Evolutionary conservation across 2,113 vertebrate species (phyloP), one percentile per base, ranked within the genome.

Genomic region (Neolamprologus kungweensis): DNA sequence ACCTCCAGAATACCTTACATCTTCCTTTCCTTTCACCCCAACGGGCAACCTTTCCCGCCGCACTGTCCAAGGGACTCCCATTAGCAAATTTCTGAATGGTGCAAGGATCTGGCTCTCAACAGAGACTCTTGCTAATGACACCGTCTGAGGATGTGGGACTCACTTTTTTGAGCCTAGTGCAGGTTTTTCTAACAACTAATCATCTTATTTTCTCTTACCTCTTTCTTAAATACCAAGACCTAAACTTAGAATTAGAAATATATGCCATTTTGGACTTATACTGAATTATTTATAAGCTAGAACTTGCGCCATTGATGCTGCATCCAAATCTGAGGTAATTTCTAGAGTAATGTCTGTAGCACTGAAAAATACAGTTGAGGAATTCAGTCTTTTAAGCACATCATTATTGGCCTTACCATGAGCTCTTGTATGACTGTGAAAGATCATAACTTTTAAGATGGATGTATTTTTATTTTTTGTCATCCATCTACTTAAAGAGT

Each of bases 101-200:
- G 98, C 99, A 90, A 99, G 97, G 92, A 99, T 97, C 90, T 99
- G 98, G 98, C 95, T 99, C 37, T 99, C 99, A 47, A 99, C 98
- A 0, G 98, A 99, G 96, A 99, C 98, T 0, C 96, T 99, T 35
- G 97, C 97, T 79, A 98, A 97, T 16, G 99, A 99, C 90, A 96
- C 92, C 26, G 54, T 95, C 16, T 97, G 90, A 96, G 45, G 80
- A 19, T n/a, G n/a, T 12, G 7, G 11, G 11, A 50, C 35, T 75
- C 71, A 53, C 28, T 37, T 81, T 86, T 65, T 57, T 84, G 81
- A 82, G 54, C 82, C 82, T 50, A 50, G 19, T 40, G 4, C 35
- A 85, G 80, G 31, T 82, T 50, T 45, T 45, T 84, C 31, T 81
- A 51, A 87, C n/a, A 87, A 71, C 79, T 68, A 85, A 89, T 86